Conservation (phyloP, 2,888 invertebrate genomes). For the Pinctada fucata region DNA sequence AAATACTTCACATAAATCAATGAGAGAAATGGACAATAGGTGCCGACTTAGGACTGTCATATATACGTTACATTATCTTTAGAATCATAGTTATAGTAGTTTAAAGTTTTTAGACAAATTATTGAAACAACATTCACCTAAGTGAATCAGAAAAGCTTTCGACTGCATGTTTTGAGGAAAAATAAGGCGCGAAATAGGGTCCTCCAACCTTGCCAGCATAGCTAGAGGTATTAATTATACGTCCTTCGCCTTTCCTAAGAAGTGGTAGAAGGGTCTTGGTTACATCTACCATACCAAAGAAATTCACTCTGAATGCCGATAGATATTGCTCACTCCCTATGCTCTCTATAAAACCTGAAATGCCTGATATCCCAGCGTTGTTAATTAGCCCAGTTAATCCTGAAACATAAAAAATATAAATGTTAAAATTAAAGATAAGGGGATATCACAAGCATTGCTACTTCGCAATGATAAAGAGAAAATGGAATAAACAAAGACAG, state of each 20-base stretch:
- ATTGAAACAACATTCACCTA: neutral
- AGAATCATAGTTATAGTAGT: too few species aligned
- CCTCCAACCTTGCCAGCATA: constrained; percentile 8
- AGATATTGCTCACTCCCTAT: neutral
- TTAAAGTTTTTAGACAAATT: too few species aligned
- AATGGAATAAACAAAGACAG: too few species aligned
- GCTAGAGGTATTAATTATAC: constrained; percentile 13
- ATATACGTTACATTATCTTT: too few species aligned
- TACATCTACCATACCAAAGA: constrained; percentile 6
- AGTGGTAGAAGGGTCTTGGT: constrained; percentile 15
- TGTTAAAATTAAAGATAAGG: too few species aligned
- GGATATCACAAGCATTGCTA: too few species aligned
- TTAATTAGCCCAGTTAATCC: constrained; percentile 16
- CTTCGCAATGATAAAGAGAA: too few species aligned
- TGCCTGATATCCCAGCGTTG: constrained; percentile 8
- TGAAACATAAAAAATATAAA: neutral
- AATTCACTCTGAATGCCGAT: constrained; percentile 2
- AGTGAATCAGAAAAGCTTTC: constrained; percentile 14
- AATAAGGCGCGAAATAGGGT: constrained; percentile 12
- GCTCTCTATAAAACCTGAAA: constrained; percentile 1
- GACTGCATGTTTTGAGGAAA: constrained; percentile 6
- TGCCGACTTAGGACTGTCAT: too few species aligned
- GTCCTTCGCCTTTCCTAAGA: constrained; percentile 9
- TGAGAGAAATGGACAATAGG: too few species aligned
- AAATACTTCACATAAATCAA: too few species aligned